Percentiles rank a stretch among this genome's conserved stretches.
Evolutionary conservation across 2,113 vertebrate genomes (phyloP).

Genomic region (Agelaius phoeniceus): DNA sequence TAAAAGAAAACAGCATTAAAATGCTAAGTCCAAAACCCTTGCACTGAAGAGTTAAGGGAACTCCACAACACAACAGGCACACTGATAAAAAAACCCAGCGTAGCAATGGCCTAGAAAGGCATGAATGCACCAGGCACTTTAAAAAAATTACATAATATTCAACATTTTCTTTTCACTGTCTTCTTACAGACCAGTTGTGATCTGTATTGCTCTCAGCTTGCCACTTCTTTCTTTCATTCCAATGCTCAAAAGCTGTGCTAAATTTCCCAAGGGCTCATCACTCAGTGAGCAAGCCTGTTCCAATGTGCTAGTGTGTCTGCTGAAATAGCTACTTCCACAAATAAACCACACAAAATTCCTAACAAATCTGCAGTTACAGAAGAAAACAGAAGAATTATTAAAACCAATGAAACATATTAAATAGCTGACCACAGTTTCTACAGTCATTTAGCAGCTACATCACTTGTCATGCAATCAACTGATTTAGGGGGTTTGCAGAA

Average conservation of each 20-base stretch:
- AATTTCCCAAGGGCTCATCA: constrained; percentile 10
- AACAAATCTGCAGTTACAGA: not conserved
- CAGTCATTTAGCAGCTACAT: not conserved
- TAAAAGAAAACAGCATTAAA: not conserved
- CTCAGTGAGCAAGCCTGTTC: not conserved
- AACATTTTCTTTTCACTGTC: not conserved
- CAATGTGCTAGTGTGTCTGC: not conserved
- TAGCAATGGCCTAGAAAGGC: not conserved
- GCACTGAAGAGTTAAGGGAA: not conserved
- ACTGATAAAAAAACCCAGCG: not conserved
- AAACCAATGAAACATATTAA: not conserved
- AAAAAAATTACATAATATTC: not conserved
- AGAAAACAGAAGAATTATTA: not conserved
- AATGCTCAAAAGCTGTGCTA: not conserved
- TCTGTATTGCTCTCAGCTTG: not conserved
- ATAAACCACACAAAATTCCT: not conserved
- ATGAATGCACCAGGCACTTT: not conserved
- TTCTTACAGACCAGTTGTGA: not conserved
- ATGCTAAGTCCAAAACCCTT: not conserved
- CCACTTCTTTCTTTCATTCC: not conserved
- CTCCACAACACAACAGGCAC: not conserved
- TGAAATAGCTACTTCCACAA: not conserved
- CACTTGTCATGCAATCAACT: not conserved
- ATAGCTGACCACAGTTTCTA: not conserved
- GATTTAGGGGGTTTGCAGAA: not conserved